These are phyloP conservation scores for Noctua pronuba DNA, from an alignment of 2,888 invertebrate genomes.

Conservation along the genomic window DNA sequence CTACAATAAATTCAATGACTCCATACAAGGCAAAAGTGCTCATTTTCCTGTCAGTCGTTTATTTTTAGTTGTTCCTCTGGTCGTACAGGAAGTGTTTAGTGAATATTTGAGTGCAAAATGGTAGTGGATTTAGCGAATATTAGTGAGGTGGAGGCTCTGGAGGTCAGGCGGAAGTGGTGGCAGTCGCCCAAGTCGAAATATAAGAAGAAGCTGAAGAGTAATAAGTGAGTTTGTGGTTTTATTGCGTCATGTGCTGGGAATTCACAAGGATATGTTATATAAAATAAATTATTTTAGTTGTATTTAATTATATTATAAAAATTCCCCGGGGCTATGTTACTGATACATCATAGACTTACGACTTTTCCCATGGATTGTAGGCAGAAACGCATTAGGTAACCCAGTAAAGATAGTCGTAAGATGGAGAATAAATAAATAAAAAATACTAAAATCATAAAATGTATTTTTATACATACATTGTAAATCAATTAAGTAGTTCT, in stretches of 20 bases:
- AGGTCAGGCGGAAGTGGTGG: constrained; percentile 83
- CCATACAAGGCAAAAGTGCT: constrained; percentile 31
- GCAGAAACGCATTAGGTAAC: too few species aligned
- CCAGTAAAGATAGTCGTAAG: too few species aligned
- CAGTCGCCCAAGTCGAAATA: constrained; percentile 80
- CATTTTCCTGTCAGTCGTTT: constrained; percentile 59
- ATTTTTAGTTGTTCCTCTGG: constrained; percentile 59
- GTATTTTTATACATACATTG: not conserved
- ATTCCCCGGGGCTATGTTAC: not conserved
- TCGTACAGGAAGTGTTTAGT: constrained; percentile 43
- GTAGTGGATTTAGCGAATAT: constrained; percentile 77
- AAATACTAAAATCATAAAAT: not conserved
- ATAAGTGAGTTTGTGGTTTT: constrained; percentile 69
- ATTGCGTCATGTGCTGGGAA: not conserved
- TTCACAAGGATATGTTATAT: not conserved
- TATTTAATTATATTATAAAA: not conserved
- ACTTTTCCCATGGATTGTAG: not conserved
- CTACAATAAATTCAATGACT: constrained; percentile 32
- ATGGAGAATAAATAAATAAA: too few species aligned
- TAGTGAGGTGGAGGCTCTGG: constrained; percentile 77
- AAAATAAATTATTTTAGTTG: not conserved
- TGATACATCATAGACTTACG: not conserved
- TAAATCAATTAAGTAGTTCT: not conserved
- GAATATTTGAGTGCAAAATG: constrained; percentile 10
- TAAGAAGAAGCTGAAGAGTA: constrained; percentile 72